Conservation (phyloP, 2,113 vertebrate genomes). For the Carassius auratus region DNA sequence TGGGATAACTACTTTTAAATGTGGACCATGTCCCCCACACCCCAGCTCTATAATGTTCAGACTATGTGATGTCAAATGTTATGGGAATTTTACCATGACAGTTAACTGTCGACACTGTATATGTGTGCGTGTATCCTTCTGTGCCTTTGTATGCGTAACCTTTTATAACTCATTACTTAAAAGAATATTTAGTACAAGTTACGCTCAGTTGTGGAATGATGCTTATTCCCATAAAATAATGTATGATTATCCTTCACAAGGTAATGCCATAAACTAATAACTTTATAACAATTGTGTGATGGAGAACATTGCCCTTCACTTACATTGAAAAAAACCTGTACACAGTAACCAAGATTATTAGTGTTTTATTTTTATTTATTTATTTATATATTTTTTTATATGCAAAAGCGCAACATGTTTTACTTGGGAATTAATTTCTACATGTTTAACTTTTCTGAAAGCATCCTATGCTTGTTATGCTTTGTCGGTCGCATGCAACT, state of each 20-base stretch:
- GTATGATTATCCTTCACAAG: not conserved
- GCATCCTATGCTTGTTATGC: slow-evolving; percentile 37
- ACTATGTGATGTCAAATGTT: slow-evolving; percentile 29
- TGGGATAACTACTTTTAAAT: slow-evolving; percentile 63
- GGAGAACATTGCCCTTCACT: no score
- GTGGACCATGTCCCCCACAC: slow-evolving; percentile 30
- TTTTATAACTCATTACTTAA: not conserved
- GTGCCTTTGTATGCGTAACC: not conserved
- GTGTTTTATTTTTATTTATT: not conserved
- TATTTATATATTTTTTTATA: not conserved
- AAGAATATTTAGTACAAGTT: not conserved
- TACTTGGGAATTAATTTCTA: not conserved
- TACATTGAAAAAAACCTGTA: no score
- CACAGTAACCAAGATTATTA: no score
- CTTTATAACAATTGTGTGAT: not conserved
- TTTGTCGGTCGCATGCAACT: slow-evolving; percentile 43
- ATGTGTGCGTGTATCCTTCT: no score
- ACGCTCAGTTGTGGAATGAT: not conserved
- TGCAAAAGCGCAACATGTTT: not conserved
- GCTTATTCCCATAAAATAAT: no score
- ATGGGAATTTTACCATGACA: not conserved
- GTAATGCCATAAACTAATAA: not conserved
- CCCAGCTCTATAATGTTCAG: slow-evolving; percentile 19
- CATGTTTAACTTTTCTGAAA: not conserved
- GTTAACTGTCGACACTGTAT: not conserved